A percentile compares a stretch with the other conserved stretches of the same genome.
These are phyloP conservation scores for Epinephelus moara DNA, from an alignment of 2,113 vertebrate genomes.

Conservation along the genomic window DNA sequence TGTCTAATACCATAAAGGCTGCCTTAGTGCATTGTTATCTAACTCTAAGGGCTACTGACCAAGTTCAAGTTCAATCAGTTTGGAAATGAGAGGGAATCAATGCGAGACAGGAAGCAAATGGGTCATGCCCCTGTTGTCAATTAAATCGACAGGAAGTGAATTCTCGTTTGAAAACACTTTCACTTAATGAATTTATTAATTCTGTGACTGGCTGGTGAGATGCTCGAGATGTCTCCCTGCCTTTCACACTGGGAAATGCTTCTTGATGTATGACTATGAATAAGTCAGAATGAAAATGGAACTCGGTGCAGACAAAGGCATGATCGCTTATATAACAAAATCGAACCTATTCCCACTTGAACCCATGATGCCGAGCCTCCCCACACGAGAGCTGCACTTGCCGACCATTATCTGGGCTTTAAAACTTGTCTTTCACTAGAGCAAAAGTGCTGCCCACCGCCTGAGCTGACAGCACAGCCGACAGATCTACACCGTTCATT, in stretches of 20 bases:
- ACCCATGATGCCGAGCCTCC: constrained; percentile 4
- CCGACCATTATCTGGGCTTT: constrained; percentile 37
- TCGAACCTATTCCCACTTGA: constrained; percentile 32
- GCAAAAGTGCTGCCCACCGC: constrained; percentile 13
- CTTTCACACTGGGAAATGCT: background rate
- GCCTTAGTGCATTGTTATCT: too few relatives aligned
- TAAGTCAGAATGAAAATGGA: constrained; percentile 20
- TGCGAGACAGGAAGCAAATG: background rate
- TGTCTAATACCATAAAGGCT: too few relatives aligned
- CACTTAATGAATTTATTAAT: background rate
- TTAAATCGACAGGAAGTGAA: background rate
- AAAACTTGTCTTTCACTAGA: constrained; percentile 35
- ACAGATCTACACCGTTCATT: constrained; percentile 57
- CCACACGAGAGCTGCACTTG: constrained; percentile 18
- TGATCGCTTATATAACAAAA: constrained; percentile 30
- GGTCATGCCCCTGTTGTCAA: background rate
- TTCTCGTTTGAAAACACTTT: background rate
- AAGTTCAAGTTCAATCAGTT: background rate
- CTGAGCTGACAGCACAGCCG: constrained; percentile 33
- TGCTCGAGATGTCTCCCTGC: background rate
- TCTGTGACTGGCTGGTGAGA: constrained; percentile 21
- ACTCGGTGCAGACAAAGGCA: background rate
- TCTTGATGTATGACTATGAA: background rate
- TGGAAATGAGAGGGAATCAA: background rate
- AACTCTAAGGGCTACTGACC: too few relatives aligned